A percentile compares a stretch with the other conserved stretches of the same genome.
Evolutionary conservation across 2,113 vertebrate species (phyloP).

Genomic region (Micromys minutus): DNA sequence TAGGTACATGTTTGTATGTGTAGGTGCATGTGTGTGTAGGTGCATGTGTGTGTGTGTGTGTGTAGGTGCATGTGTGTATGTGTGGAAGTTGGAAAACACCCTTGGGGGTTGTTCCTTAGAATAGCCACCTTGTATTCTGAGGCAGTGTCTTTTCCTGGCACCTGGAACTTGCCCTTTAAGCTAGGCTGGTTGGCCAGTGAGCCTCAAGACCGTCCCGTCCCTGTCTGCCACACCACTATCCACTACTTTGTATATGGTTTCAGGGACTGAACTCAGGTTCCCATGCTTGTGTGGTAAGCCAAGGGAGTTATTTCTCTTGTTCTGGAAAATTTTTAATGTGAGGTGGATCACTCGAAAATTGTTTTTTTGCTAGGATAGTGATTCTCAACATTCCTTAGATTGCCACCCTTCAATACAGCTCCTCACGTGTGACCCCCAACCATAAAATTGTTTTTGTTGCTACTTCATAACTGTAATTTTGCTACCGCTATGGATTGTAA

Average conservation of each 20-base stretch:
- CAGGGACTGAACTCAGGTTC: background rate
- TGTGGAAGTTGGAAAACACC: background rate
- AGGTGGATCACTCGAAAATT: background rate
- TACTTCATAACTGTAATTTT: background rate
- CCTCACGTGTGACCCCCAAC: background rate
- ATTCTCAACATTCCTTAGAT: background rate
- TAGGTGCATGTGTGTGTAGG: too few species aligned
- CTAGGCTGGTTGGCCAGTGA: background rate
- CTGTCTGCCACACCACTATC: background rate
- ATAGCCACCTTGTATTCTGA: background rate
- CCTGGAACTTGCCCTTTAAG: background rate
- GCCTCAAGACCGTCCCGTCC: background rate
- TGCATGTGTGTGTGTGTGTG: too few species aligned
- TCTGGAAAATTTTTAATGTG: background rate
- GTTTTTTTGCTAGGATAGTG: background rate
- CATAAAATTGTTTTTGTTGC: background rate
- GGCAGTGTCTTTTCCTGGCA: background rate
- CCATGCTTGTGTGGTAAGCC: background rate
- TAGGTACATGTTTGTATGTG: too few species aligned
- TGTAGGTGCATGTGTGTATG: background rate
- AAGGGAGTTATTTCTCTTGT: background rate
- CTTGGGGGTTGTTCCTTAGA: background rate
- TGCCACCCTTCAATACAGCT: background rate
- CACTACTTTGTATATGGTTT: background rate
- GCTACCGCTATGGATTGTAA: background rate